phyloP scores from a whole-genome alignment of 2,888 invertebrate genomes.

The Nysson spinosus region DNA sequence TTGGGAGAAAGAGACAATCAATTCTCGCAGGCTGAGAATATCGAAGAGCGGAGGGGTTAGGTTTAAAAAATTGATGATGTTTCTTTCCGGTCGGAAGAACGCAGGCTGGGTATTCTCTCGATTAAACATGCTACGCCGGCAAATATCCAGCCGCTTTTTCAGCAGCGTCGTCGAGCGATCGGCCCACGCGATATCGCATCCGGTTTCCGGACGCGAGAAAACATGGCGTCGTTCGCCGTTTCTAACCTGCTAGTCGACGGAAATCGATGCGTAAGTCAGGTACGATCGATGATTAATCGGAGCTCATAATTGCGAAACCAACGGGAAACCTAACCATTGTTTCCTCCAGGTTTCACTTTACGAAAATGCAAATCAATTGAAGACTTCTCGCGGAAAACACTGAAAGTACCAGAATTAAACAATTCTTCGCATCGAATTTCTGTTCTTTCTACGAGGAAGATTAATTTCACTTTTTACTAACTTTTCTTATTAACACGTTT shows the following conservation, averaged over 20 bases:
- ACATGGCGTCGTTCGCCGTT: constrained; percentile 42
- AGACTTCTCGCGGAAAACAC: too few species aligned
- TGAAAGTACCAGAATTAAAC: too few species aligned
- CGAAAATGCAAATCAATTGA: constrained; percentile 26
- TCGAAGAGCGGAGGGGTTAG: not conserved
- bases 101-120: too few species aligned
- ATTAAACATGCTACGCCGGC: not conserved
- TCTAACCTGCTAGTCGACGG: constrained; percentile 26
- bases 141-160: constrained; percentile 23
- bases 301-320: constrained; percentile 55
- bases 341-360: constrained; percentile 35
- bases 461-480: too few species aligned
- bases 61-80: not conserved
- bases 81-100: too few species aligned
- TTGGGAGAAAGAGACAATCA: too few species aligned
- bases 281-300: constrained; percentile 58
- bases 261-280: constrained; percentile 24
- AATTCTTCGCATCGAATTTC: too few species aligned
- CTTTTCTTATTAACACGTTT: too few species aligned
- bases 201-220: constrained; percentile 42
- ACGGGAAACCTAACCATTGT: constrained; percentile 47
- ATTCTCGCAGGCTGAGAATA: too few species aligned
- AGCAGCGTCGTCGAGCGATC: constrained; percentile 26
- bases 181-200: constrained; percentile 37
- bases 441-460: too few species aligned